These are phyloP conservation scores for Garra rufa DNA, from an alignment of 2,113 vertebrate species.

Conservation along the genomic window DNA sequence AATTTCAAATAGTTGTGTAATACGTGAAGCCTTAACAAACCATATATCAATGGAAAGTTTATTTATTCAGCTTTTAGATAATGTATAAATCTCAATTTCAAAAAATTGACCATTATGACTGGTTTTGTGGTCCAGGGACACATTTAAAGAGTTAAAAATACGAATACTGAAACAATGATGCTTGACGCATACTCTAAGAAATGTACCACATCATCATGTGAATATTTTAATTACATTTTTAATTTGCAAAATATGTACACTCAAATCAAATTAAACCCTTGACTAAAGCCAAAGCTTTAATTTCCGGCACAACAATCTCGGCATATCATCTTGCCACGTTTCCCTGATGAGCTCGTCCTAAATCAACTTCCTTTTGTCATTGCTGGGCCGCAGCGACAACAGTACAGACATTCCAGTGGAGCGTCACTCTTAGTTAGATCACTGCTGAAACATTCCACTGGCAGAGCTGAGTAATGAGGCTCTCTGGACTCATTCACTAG, in stretches of 20 bases:
- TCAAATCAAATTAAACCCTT: slow-evolving; percentile 11
- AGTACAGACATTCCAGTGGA: slow-evolving; percentile 33
- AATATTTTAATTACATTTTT: background rate
- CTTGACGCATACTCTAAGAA: background rate
- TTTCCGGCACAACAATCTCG: slow-evolving; percentile 33
- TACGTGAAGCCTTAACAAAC: no score
- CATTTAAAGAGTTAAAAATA: background rate
- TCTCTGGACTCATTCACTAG: background rate
- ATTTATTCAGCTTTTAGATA: no score
- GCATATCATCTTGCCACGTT: background rate
- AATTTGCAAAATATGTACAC: background rate
- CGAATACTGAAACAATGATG: background rate
- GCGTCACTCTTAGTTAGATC: slow-evolving; percentile 6
- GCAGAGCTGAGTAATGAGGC: background rate
- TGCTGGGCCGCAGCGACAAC: slow-evolving; percentile 1
- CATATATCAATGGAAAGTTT: no score
- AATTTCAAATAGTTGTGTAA: no score
- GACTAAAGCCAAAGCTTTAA: slow-evolving; percentile 21
- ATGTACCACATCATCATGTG: background rate
- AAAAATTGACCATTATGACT: no score
- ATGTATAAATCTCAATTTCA: no score
- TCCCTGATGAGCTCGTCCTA: slow-evolving; percentile 33
- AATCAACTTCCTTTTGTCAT: slow-evolving; percentile 52
- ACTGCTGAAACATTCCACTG: slow-evolving; percentile 28
- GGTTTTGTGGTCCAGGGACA: no score